Evolutionary conservation across 1,140 invertebrate genomes (phyloP), one percentile per base, ranked within the genome.

Genomic region (Physella acuta): DNA sequence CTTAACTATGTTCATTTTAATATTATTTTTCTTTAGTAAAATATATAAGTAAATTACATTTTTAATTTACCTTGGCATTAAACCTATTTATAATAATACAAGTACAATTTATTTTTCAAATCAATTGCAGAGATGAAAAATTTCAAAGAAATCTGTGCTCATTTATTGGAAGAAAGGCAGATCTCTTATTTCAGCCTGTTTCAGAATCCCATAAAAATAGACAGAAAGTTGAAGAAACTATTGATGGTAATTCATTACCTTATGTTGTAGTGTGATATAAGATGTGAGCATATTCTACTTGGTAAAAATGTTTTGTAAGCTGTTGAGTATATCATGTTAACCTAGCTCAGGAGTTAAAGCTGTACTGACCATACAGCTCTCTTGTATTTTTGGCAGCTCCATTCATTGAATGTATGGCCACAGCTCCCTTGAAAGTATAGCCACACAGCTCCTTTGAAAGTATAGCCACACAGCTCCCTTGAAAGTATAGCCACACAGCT

Each of bases 81-180:
- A n/a, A n/a, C n/a, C n/a, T n/a, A n/a, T n/a, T n/a, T n/a, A n/a
- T n/a, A n/a, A n/a, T n/a, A n/a, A n/a, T n/a, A n/a, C n/a, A n/a
- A n/a, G n/a, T n/a, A n/a, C n/a, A n/a, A n/a, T n/a, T n/a, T n/a
- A n/a, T n/a, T n/a, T n/a, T n/a, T n/a, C n/a, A n/a, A n/a, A n/a
- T 16, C 8, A 16, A 3, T 63, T 62, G 55, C 61, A 72, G 71
- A 30, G 60, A 72, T 39, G n/a, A 1, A 8, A 61, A 63, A 11
- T 60, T 72, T 11, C 17, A 52, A 11, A 60, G 31, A n/a, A 37
- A 49, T 24, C 24, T 72, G 0, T 37, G 61, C 30, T 53, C 52
- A 52, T 75, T 77, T 66, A 71, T 74, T 11, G 72, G 70, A 28
- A 73, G 67, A 61, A 77, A 77, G 44, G 71, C 73, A 51, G 76